These are phyloP conservation scores for Hippocampus mohnikei DNA, from an alignment of 2,113 vertebrate species.

Conservation along the genomic window DNA sequence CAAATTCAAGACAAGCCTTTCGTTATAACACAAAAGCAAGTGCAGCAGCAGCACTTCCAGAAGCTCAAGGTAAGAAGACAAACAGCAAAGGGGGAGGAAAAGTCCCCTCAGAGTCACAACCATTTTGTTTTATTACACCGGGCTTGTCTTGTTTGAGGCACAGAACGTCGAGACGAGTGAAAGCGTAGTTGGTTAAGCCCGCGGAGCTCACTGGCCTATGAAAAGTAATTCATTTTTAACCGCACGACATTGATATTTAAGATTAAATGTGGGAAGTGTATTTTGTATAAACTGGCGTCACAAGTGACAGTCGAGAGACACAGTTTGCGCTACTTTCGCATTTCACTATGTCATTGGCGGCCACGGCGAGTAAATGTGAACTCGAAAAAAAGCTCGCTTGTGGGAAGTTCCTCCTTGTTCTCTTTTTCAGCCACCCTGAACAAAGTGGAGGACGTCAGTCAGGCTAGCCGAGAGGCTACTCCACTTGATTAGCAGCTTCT, in stretches of 20 bases:
- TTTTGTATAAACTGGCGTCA: conserved; percentile 21
- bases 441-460: conserved; percentile 68
- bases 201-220: conserved; percentile 57
- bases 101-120: conserved; percentile 65
- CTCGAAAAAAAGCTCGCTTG: conserved; percentile 44
- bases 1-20: conserved; percentile 78
- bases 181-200: conserved; percentile 48
- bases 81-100: conserved; percentile 51
- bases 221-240: conserved; percentile 59
- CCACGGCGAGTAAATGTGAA: conserved; percentile 43
- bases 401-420: conserved; percentile 68
- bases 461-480: conserved; percentile 56
- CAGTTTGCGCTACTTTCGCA: conserved; percentile 48
- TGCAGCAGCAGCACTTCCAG: conserved; percentile 81
- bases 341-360: conserved; percentile 45
- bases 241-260: conserved; percentile 23
- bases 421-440: conserved; percentile 58
- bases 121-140: conserved; percentile 65
- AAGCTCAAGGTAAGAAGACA: conserved; percentile 79
- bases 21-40: conserved; percentile 77
- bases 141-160: conserved; percentile 37
- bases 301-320: conserved; percentile 28
- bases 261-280: conserved; percentile 17
- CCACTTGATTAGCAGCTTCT: conserved; percentile 50
- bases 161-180: conserved; percentile 51